These are phyloP conservation scores for Morone saxatilis DNA, from an alignment of 2,113 vertebrate species.

Conservation along the genomic window DNA sequence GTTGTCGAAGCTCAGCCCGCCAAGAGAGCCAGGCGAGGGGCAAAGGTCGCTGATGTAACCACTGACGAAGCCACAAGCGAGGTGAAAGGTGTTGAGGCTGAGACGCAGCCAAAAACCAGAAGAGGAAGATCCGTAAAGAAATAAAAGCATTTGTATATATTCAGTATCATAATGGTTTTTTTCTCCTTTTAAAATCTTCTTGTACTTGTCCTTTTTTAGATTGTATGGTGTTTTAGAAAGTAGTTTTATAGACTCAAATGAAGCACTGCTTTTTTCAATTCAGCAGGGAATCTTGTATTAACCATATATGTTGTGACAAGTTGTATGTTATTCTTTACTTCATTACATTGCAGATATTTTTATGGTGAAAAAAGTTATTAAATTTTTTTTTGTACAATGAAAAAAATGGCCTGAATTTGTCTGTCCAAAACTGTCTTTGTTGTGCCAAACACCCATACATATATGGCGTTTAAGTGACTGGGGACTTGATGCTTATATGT, in stretches of 20 bases:
- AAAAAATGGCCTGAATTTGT: neutral
- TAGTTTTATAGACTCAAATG: conserved; percentile 45
- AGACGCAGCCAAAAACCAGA: conserved; percentile 59
- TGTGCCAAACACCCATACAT: no score
- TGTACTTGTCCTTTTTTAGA: neutral
- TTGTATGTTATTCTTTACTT: conserved; percentile 33
- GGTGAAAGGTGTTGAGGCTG: conserved; percentile 35
- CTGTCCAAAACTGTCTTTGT: neutral
- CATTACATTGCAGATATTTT: conserved; percentile 27
- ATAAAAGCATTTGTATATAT: conserved; percentile 53
- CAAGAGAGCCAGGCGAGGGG: conserved; percentile 66
- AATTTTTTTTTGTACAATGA: conserved; percentile 40
- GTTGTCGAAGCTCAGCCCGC: conserved; percentile 34
- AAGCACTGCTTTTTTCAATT: conserved; percentile 36
- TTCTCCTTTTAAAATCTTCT: neutral
- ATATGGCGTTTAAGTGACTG: neutral
- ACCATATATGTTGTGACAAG: conserved; percentile 5
- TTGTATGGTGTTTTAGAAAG: conserved; percentile 10
- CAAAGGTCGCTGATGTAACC: conserved; percentile 30
- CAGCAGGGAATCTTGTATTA: conserved; percentile 61
- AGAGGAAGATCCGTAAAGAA: conserved; percentile 75
- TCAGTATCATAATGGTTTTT: neutral
- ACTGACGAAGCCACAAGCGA: neutral
- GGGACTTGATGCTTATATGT: neutral
- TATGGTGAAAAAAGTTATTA: conserved; percentile 54